Conservation (phyloP, 2,113 vertebrate species). For the Apteryx mantelli region DNA sequence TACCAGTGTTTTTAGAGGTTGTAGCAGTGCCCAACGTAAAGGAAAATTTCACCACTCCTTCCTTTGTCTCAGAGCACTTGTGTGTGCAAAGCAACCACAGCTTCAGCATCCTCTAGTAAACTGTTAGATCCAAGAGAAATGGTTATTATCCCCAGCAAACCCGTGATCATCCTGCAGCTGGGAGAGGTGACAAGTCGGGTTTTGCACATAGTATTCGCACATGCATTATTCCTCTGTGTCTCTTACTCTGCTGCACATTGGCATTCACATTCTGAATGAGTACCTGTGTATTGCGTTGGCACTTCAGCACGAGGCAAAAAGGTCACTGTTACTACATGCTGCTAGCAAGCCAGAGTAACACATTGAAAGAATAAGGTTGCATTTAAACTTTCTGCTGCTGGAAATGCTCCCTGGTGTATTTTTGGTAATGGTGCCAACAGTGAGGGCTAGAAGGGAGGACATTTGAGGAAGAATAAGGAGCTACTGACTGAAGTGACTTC, state of each 20-base stretch:
- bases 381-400: constrained; percentile 10
- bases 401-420: not conserved
- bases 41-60: not conserved
- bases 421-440: not conserved
- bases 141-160: constrained; percentile 38
- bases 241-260: not conserved
- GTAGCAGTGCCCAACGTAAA: not conserved
- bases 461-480: no score
- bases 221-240: constrained; percentile 18
- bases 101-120: not conserved
- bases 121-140: not conserved
- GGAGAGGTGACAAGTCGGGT: not conserved
- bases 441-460: no score
- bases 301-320: not conserved
- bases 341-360: not conserved
- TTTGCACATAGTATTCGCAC: not conserved
- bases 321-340: not conserved
- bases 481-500: not conserved
- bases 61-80: not conserved
- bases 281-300: constrained; percentile 31
- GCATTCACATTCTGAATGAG: not conserved
- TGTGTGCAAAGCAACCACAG: fast-evolving
- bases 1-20: fast-evolving
- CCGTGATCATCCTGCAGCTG: constrained; percentile 45
- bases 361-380: constrained; percentile 33